Evolutionary conservation across 1,140 invertebrate species (phyloP).

Genomic region (Agrilus planipennis): DNA sequence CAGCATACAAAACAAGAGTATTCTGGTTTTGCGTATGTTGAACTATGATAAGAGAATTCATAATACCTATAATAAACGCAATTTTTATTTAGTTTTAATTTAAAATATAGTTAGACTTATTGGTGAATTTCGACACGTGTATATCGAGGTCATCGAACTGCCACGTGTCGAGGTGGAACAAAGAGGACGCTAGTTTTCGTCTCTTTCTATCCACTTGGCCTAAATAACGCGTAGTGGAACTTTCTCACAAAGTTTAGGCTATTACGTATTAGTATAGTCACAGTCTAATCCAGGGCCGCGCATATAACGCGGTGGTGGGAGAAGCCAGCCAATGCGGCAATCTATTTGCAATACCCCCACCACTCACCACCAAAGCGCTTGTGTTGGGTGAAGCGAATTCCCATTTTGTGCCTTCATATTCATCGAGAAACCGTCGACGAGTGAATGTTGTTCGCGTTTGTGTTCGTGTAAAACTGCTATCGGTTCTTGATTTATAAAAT

Average conservation of each 20-base stretch:
- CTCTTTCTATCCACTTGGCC: not conserved
- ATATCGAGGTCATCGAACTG: constrained; percentile 22
- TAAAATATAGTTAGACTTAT: too few species aligned
- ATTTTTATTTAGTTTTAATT: too few species aligned
- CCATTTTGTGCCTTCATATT: constrained; percentile 13
- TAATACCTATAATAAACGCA: too few species aligned
- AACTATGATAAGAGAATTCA: too few species aligned
- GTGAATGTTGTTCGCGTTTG: constrained; percentile 1
- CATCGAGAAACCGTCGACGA: constrained; percentile 5
- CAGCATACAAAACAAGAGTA: too few species aligned
- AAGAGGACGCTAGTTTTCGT: constrained; percentile 6
- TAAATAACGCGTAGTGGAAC: constrained; percentile 9
- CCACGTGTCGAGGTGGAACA: constrained; percentile 18
- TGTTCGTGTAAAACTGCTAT: too few species aligned
- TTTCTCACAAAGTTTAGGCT: constrained; percentile 9
- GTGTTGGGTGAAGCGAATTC: not conserved
- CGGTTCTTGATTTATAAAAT: too few species aligned
- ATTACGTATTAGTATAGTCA: constrained; percentile 12
- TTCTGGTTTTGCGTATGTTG: too few species aligned
- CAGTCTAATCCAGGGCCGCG: constrained; percentile 10
- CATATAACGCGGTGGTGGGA: constrained; percentile 6
- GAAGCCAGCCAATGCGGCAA: constrained; percentile 10
- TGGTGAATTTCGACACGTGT: too few species aligned
- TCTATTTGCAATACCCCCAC: constrained; percentile 5
- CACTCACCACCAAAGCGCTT: too few species aligned